A percentile compares a stretch with the other conserved stretches of the same genome.
These are phyloP conservation scores for Pithecia hirsuta DNA, from an alignment of 2,797 vertebrate genomes.

Conservation along the genomic window DNA sequence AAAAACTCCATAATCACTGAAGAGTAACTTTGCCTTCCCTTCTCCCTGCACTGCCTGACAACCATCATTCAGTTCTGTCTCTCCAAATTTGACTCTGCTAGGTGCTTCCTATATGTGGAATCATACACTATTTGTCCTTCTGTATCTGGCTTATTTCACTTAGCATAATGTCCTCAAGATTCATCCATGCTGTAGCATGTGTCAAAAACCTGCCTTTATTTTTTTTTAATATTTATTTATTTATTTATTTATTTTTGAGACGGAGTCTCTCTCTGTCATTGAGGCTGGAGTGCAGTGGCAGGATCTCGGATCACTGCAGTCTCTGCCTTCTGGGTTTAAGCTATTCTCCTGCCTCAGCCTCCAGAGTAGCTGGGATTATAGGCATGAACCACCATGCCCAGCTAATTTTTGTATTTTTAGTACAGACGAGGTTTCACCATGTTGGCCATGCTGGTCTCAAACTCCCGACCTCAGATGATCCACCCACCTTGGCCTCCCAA, in stretches of 20 bases:
- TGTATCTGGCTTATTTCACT: not conserved
- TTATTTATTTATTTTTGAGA: not conserved
- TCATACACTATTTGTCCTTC: too few species aligned
- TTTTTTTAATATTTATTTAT: not conserved
- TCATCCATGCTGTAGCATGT: not conserved
- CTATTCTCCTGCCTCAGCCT: not conserved
- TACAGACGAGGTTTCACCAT: not conserved
- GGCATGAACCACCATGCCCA: not conserved
- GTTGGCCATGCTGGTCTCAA: not conserved
- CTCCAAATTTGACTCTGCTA: not conserved
- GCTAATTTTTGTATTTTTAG: not conserved
- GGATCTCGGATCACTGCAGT: not conserved
- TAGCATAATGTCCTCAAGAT: not conserved
- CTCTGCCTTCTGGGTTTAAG: not conserved
- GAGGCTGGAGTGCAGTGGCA: too few species aligned
- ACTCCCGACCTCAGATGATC: not conserved
- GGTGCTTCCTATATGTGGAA: not conserved
- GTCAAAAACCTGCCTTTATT: not conserved
- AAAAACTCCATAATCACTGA: not conserved
- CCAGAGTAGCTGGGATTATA: not conserved
- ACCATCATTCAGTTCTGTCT: not conserved
- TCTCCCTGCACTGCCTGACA: not conserved
- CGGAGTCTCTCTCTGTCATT: not conserved
- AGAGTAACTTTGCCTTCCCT: rapidly evolving
- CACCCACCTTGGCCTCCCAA: not conserved